Conservation (phyloP, 2,888 invertebrate species). For the Teinopalpus imperialis region DNA sequence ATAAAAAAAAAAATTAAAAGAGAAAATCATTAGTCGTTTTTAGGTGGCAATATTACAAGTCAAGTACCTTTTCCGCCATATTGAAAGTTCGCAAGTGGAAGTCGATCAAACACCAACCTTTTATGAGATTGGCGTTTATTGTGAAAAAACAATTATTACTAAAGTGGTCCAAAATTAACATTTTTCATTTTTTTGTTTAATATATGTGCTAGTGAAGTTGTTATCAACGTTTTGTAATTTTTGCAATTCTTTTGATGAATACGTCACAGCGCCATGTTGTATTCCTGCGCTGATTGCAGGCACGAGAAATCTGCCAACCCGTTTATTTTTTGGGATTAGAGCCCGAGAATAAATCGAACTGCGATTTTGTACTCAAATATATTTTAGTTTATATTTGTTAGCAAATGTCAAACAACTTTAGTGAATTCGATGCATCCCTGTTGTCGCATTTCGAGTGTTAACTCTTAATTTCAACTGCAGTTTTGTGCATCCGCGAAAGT, state of each 20-base stretch:
- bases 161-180: conserved; percentile 53
- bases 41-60: conserved; percentile 56
- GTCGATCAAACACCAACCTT: conserved; percentile 76
- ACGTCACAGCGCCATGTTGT: conserved; percentile 83
- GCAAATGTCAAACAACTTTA: conserved; percentile 75
- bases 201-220: conserved; percentile 9
- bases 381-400: conserved; percentile 78
- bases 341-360: conserved; percentile 76
- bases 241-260: conserved; percentile 76
- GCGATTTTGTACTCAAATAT: conserved; percentile 81
- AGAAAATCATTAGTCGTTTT: conserved; percentile 1
- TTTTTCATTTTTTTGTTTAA: conserved; percentile 45
- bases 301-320: conserved; percentile 82
- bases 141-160: conserved; percentile 49
- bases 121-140: conserved; percentile 62
- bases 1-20: not conserved
- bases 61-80: conserved; percentile 70
- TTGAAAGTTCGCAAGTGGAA: conserved; percentile 75
- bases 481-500: conserved; percentile 82
- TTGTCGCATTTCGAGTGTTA: conserved; percentile 76
- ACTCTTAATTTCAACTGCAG: conserved; percentile 79
- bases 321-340: conserved; percentile 80
- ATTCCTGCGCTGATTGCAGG: conserved; percentile 83
- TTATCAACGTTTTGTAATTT: conserved; percentile 48
- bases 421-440: conserved; percentile 77